Percentiles rank a stretch among this genome's conserved stretches.
Conservation (phyloP, 2,797 vertebrate genomes). For the Cuniculus paca region DNA sequence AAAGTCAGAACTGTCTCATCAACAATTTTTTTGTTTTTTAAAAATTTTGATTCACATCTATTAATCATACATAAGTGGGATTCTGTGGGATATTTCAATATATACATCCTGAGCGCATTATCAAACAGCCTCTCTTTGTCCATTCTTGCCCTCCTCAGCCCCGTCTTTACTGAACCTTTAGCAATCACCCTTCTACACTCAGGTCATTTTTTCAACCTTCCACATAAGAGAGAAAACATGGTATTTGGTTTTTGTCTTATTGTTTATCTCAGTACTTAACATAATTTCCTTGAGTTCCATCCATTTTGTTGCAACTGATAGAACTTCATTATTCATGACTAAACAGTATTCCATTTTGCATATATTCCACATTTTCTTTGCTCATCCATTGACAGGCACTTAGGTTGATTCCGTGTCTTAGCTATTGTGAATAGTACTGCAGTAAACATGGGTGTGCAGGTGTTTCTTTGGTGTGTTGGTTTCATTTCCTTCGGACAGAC, state of each 20-base stretch:
- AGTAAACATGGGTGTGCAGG: background rate
- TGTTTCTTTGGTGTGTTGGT: background rate
- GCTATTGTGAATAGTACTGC: background rate
- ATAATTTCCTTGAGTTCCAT: background rate
- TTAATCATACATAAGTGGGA: background rate
- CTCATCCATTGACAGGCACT: background rate
- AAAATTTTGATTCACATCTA: background rate
- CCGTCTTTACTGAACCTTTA: background rate
- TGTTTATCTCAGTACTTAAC: background rate
- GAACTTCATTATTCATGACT: background rate
- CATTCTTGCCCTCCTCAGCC: no score
- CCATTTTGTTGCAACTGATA: background rate
- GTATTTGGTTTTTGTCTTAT: background rate
- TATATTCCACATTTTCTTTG: background rate
- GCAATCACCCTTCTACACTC: background rate
- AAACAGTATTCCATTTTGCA: background rate
- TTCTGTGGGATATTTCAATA: background rate
- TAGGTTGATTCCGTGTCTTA: background rate
- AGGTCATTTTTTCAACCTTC: background rate
- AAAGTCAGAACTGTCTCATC: slow-evolving; percentile 60
- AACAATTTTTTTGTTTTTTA: background rate
- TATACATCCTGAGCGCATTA: background rate
- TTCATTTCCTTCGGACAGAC: background rate
- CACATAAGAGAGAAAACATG: background rate
- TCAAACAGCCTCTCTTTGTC: no score